Conservation (phyloP, 2,888 invertebrate genomes). For the Plagiodera versicolora region DNA sequence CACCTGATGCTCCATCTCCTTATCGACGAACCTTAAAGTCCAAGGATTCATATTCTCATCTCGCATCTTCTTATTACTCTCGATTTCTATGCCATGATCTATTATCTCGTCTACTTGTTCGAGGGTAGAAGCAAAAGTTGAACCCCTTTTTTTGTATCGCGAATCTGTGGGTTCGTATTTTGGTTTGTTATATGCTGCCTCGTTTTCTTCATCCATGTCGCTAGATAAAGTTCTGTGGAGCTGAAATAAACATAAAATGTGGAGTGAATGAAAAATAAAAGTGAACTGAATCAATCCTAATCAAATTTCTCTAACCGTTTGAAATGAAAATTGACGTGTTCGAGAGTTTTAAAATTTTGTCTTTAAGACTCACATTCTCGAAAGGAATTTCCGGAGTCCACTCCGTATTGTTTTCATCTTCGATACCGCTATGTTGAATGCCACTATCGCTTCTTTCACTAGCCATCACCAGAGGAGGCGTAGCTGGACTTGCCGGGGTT, state of each 20-base stretch:
- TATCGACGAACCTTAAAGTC: constrained; percentile 84
- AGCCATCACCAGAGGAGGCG: constrained; percentile 40
- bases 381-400: constrained; percentile 94
- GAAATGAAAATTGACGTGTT: too few relatives aligned
- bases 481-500: constrained; percentile 51
- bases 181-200: constrained; percentile 53
- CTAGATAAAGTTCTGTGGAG: constrained; percentile 49
- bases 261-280: background rate
- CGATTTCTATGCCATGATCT: constrained; percentile 84
- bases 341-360: too few relatives aligned
- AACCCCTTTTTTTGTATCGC: constrained; percentile 41
- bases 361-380: constrained; percentile 76
- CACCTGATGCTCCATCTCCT: constrained; percentile 78
- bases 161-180: constrained; percentile 52
- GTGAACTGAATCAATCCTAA: background rate
- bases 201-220: constrained; percentile 50
- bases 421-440: constrained; percentile 59
- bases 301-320: background rate
- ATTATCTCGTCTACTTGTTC: constrained; percentile 76
- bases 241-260: constrained; percentile 35
- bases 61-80: constrained; percentile 86
- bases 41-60: constrained; percentile 83
- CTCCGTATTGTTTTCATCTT: constrained; percentile 78
- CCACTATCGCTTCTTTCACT: constrained; percentile 53
- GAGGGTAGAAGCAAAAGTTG: constrained; percentile 46